Evolutionary conservation across 2,888 invertebrate species (phyloP).

Genomic region (Sesia bembeciformis): DNA sequence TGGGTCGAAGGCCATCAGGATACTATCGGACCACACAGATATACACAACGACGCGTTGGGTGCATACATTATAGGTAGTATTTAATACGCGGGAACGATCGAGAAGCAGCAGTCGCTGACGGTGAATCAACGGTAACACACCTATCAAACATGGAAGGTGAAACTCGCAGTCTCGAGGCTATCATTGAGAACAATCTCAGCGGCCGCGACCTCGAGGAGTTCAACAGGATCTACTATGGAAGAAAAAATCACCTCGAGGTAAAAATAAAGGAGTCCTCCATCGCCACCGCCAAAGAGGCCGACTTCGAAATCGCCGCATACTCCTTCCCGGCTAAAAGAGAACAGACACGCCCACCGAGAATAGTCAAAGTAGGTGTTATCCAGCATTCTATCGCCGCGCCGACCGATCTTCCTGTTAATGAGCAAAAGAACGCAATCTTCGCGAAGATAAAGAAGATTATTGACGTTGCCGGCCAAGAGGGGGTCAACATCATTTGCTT

Average conservation of each 20-base stretch:
- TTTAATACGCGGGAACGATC: conserved; percentile 32
- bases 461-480: conserved; percentile 85
- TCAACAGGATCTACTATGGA: conserved; percentile 62
- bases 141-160: conserved; percentile 44
- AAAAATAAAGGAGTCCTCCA: conserved; percentile 58
- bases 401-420: conserved; percentile 84
- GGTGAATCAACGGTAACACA: conserved; percentile 10
- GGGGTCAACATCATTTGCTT: conserved; percentile 94
- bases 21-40: conserved; percentile 32
- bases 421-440: conserved; percentile 88
- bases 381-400: conserved; percentile 88
- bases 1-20: conserved; percentile 52
- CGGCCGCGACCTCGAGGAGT: conserved; percentile 57
- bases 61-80: conserved; percentile 14
- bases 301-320: conserved; percentile 70
- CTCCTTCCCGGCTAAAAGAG: conserved; percentile 59
- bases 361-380: conserved; percentile 90
- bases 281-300: conserved; percentile 69
- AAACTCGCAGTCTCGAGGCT: conserved; percentile 58
- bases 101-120: conserved; percentile 26
- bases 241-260: conserved; percentile 50
- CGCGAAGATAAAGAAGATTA: conserved; percentile 84
- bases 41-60: conserved; percentile 5
- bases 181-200: conserved; percentile 57
- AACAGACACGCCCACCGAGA: conserved; percentile 77